phyloP scores from a whole-genome alignment of 2,113 vertebrate genomes.

The Corydoras sp. region DNA sequence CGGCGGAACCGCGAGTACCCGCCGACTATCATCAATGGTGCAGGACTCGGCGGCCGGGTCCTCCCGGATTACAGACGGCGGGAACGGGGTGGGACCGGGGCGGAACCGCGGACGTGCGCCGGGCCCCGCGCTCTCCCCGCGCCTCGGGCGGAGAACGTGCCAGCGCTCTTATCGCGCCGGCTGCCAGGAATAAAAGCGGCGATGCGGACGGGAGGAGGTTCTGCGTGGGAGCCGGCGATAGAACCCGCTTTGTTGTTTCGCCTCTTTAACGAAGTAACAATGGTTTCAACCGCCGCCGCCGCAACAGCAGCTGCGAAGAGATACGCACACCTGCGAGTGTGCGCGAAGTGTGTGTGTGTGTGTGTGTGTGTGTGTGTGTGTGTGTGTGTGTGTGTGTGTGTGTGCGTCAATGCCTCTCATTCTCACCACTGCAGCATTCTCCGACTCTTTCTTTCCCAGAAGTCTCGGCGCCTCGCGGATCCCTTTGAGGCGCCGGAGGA shows the following conservation, averaged over 20 bases:
- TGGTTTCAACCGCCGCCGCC: conserved; percentile 18
- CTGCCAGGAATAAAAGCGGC: conserved; percentile 30
- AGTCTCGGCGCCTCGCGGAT: conserved; percentile 22
- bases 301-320: conserved; percentile 24
- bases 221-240: conserved; percentile 41
- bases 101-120: conserved; percentile 21
- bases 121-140: neutral
- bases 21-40: conserved; percentile 26
- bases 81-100: conserved; percentile 7
- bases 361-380: neutral
- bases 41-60: conserved; percentile 32
- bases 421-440: conserved; percentile 18
- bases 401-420: conserved; percentile 22
- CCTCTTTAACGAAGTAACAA: conserved; percentile 38
- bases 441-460: conserved; percentile 25
- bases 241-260: conserved; percentile 41
- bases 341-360: neutral
- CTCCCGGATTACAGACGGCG: conserved; percentile 2
- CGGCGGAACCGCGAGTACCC: neutral
- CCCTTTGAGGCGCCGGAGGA: conserved; percentile 46
- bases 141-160: conserved; percentile 23
- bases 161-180: conserved; percentile 38
- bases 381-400: neutral
- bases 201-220: conserved; percentile 33
- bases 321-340: conserved; percentile 28